Evolutionary conservation across 2,888 invertebrate genomes (phyloP).

Genomic region (Pollenia griseotomentosa): DNA sequence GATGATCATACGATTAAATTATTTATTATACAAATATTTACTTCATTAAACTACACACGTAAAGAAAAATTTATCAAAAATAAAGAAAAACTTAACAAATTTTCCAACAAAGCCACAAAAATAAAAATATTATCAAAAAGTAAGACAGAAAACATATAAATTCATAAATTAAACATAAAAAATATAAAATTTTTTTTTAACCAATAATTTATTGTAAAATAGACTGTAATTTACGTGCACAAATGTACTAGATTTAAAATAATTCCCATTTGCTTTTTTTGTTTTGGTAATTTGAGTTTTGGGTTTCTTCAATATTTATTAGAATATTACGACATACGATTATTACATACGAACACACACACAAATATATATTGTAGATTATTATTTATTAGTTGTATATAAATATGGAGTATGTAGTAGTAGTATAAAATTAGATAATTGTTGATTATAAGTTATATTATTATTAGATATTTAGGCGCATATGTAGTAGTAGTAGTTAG

Average conservation of each 20-base stretch:
- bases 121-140: slow-evolving; percentile 14
- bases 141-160: slow-evolving; percentile 53
- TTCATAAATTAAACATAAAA: slow-evolving; percentile 46
- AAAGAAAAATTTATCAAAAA: slow-evolving; percentile 26
- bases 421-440: slow-evolving; percentile 46
- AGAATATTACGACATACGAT: slow-evolving; percentile 62
- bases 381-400: slow-evolving; percentile 59
- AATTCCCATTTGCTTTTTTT: slow-evolving; percentile 9
- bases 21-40: slow-evolving; percentile 55
- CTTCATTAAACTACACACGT: slow-evolving; percentile 63
- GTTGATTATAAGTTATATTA: slow-evolving; percentile 49
- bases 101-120: background rate
- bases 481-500: slow-evolving; percentile 59
- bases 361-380: slow-evolving; percentile 68
- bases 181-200: slow-evolving; percentile 52
- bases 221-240: slow-evolving; percentile 74
- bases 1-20: slow-evolving; percentile 53
- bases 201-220: slow-evolving; percentile 57
- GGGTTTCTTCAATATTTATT: slow-evolving; percentile 21
- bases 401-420: slow-evolving; percentile 61
- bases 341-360: slow-evolving; percentile 65
- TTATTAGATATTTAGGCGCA: slow-evolving; percentile 63
- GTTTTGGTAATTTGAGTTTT: slow-evolving; percentile 26
- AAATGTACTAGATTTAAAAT: slow-evolving; percentile 68
- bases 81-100: slow-evolving; percentile 25